Evolutionary conservation across 2,797 vertebrate species (phyloP).

Genomic region (Brotula barbata): DNA sequence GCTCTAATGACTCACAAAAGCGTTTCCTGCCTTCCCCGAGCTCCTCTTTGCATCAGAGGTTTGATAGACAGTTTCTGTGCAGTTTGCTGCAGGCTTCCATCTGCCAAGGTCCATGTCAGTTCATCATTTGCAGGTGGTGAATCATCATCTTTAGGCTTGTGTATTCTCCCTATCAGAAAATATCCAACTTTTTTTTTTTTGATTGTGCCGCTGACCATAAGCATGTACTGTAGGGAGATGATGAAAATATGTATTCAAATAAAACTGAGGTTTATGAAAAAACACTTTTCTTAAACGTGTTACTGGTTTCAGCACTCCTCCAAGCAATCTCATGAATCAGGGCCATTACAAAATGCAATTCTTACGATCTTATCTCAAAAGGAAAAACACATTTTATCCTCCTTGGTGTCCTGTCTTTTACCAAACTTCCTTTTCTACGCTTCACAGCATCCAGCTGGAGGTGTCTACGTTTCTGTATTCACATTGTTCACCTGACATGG

Average conservation of each 20-base stretch:
- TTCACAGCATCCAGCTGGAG: constrained; percentile 20
- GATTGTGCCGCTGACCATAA: constrained; percentile 35
- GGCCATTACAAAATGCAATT: constrained; percentile 18
- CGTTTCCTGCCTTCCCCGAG: constrained; percentile 8
- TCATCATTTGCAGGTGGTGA: constrained; percentile 65
- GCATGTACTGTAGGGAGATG: constrained; percentile 39
- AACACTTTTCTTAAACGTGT: constrained; percentile 35
- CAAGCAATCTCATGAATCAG: constrained; percentile 29
- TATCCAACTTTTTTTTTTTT: constrained; percentile 21
- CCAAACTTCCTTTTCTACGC: constrained; percentile 17
- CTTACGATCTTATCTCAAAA: constrained; percentile 16
- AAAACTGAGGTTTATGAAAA: constrained; percentile 33
- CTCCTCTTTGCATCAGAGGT: constrained; percentile 29
- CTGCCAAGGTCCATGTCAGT: constrained; percentile 37
- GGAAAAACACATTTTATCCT: neutral
- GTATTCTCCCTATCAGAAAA: constrained; percentile 31
- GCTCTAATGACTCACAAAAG: constrained; percentile 5
- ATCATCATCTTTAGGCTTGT: constrained; percentile 56
- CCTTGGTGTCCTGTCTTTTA: neutral
- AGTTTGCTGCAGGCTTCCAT: constrained; percentile 50
- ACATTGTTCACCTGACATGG: too few species aligned
- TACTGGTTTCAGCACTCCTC: constrained; percentile 46
- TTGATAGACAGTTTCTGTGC: constrained; percentile 44
- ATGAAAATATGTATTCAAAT: constrained; percentile 35
- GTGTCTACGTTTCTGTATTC: too few species aligned